phyloP scores from a whole-genome alignment of 2,888 invertebrate species.

The Aleiodes leptofemur region DNA sequence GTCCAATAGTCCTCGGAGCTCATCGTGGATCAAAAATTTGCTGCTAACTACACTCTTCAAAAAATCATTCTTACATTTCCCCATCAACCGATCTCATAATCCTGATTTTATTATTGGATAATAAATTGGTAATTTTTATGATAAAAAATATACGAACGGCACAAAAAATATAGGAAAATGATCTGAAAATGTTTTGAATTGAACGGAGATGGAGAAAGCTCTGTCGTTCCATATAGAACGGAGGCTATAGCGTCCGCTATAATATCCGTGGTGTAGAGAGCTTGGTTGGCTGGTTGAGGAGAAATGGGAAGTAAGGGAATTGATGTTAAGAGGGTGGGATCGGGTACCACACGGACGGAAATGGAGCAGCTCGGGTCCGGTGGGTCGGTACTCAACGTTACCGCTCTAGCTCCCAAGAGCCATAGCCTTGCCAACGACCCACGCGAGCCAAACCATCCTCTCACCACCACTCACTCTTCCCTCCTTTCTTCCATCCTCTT shows the following conservation, averaged over 20 bases:
- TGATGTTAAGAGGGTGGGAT: slow-evolving; percentile 51
- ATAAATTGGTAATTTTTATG: too few species aligned
- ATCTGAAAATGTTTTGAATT: neutral
- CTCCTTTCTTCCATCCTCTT: neutral
- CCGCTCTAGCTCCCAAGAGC: slow-evolving; percentile 47
- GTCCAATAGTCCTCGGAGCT: too few species aligned
- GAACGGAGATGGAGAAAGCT: neutral
- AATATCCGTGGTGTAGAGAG: slow-evolving; percentile 21
- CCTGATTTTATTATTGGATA: too few species aligned
- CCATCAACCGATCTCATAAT: too few species aligned
- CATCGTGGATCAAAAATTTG: too few species aligned
- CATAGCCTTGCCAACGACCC: too few species aligned
- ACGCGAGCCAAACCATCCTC: too few species aligned
- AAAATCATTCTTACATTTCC: too few species aligned
- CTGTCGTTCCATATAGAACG: slow-evolving; percentile 42
- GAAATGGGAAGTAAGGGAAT: slow-evolving; percentile 43
- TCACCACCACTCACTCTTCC: slow-evolving; percentile 29
- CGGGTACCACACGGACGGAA: slow-evolving; percentile 49
- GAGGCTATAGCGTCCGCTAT: neutral
- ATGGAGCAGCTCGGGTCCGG: slow-evolving; percentile 62
- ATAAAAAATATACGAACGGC: neutral
- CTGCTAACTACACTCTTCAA: too few species aligned
- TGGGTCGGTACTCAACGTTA: slow-evolving; percentile 54
- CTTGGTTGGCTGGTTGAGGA: slow-evolving; percentile 47
- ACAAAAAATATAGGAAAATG: neutral